Conservation (phyloP, 2,797 vertebrate genomes). For the Apogon hyalosoma region DNA sequence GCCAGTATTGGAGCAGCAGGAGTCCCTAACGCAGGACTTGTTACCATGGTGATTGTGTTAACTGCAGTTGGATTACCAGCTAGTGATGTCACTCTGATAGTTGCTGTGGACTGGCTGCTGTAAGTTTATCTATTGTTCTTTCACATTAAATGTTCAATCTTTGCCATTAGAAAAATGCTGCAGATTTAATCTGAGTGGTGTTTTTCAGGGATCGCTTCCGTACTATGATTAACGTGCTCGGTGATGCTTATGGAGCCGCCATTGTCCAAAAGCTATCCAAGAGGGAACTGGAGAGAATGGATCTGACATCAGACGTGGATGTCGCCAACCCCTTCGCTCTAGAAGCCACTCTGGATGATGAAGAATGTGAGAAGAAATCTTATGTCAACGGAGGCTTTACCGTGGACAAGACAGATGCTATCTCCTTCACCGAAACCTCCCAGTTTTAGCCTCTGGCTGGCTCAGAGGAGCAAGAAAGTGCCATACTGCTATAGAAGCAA, state of each 20-base stretch:
- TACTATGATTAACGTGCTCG: conserved; percentile 97
- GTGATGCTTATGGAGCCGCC: conserved; percentile 94
- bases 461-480: conserved; percentile 56
- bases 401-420: conserved; percentile 94
- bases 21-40: conserved; percentile 95
- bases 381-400: conserved; percentile 97
- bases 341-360: conserved; percentile 88
- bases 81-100: conserved; percentile 93
- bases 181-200: conserved; percentile 6
- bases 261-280: conserved; percentile 95
- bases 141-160: background rate
- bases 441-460: conserved; percentile 88
- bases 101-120: conserved; percentile 99
- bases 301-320: conserved; percentile 90
- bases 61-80: conserved; percentile 95
- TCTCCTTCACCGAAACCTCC: conserved; percentile 97
- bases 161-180: background rate
- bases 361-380: conserved; percentile 92
- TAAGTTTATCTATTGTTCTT: conserved; percentile 79
- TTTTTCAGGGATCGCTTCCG: conserved; percentile 93
- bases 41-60: conserved; percentile 98
- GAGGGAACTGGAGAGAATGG: conserved; percentile 93
- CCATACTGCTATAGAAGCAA: conserved; percentile 49
- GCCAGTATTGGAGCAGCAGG: conserved; percentile 97
- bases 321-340: conserved; percentile 94